Evolutionary conservation across 2,113 vertebrate genomes (phyloP).

Genomic region (Hyaena hyaena): DNA sequence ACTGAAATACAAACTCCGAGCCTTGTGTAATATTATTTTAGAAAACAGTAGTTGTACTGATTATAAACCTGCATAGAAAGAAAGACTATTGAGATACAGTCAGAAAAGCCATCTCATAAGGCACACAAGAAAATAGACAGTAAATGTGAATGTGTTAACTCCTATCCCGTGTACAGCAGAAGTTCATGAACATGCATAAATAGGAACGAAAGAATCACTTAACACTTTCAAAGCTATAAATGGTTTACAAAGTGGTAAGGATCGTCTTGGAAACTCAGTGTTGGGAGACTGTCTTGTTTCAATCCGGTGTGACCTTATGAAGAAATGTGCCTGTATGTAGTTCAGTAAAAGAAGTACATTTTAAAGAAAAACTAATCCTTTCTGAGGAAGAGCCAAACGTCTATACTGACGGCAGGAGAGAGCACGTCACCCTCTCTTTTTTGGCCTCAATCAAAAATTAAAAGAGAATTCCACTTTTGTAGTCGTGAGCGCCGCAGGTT

Average conservation of each 20-base stretch:
- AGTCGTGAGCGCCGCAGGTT: not conserved
- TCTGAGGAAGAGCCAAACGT: conserved; percentile 43
- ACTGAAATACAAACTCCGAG: conserved; percentile 87
- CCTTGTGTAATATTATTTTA: conserved; percentile 82
- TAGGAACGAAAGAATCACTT: conserved; percentile 79
- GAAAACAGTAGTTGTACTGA: conserved; percentile 87
- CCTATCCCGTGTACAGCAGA: conserved; percentile 88
- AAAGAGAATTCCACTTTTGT: not conserved
- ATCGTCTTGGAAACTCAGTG: conserved; percentile 39
- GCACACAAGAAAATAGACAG: conserved; percentile 93
- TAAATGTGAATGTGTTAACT: conserved; percentile 92
- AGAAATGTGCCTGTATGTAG: conserved; percentile 46
- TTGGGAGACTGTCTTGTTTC: not conserved
- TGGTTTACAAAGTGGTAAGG: conserved; percentile 82
- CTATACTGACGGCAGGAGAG: not conserved
- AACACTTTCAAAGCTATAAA: conserved; percentile 78
- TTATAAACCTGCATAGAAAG: conserved; percentile 92
- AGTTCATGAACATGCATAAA: conserved; percentile 89
- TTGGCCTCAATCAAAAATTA: conserved; percentile 34
- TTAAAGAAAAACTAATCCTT: not conserved
- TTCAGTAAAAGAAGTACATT: conserved; percentile 26
- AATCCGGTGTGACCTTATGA: not conserved
- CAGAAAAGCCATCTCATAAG: conserved; percentile 91
- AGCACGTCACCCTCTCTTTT: not conserved
- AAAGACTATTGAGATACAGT: conserved; percentile 90